Evolutionary conservation across 2,888 invertebrate genomes (phyloP), one percentile per base, ranked within the genome.

Genomic region (Sisyra nigra): DNA sequence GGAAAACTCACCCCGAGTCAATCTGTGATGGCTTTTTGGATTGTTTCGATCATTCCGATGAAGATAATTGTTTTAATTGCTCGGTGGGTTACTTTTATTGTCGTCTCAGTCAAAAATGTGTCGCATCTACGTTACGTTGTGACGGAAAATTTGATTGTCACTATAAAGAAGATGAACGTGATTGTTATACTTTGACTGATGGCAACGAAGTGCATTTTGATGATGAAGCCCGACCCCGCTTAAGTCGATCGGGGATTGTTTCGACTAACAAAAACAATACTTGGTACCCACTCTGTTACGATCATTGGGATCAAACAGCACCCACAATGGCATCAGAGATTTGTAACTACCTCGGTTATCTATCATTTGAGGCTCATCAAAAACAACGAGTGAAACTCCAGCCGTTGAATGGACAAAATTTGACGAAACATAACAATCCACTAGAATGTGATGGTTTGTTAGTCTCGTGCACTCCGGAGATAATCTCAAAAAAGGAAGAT

Each of bases 21-120:
- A 65, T 87, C 47, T 88, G 88, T 57, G 80, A 88, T 59, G 84
- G 82, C 14, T 65, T 72, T 47, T 62, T 72, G 3, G 84, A 88
- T 55, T 87, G 87, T 54, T 62, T 63, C 34, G 84, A 85, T 63
- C 62, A 68, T n/a, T 72, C 74, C 10, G 88, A 88, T 56, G 88
- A 88, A 63, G 55, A 63, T 24, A 63, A 75, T 52, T 87, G 87
- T 56, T 67, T 82, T 83, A 63, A 61, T 19, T 83, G 84, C 51
- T 56, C 61, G 1, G 56, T 61, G 13, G 58, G 68, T 24, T 67
- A 78, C 51, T 83, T 73, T 53, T 60, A 71, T 10, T 87, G 86
- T 53, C 66, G 67, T 34, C 56, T 64, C 41, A 80, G 80, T 54
- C 68, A 71, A 54, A 62, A 59, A 24, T 88, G 87, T 53, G 60